A percentile compares a stretch with the other conserved stretches of the same genome.
Evolutionary conservation across 2,888 invertebrate genomes (phyloP).

Genomic region (Limnephilus lunatus): DNA sequence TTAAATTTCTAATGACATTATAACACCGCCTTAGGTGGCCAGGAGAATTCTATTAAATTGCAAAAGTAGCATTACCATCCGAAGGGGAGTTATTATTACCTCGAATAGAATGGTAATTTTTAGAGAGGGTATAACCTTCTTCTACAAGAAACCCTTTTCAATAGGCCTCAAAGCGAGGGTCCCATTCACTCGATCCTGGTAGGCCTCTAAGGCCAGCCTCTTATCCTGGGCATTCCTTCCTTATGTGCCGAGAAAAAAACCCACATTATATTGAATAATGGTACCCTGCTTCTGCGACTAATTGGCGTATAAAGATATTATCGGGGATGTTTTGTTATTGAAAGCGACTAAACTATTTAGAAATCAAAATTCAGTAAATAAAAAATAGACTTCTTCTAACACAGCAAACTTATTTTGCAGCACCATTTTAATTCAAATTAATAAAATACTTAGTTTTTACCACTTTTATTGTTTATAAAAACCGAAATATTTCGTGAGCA

Average conservation of each 20-base stretch:
- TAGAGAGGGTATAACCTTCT: slow-evolving; percentile 24
- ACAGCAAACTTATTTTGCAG: no score
- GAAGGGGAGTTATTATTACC: slow-evolving; percentile 55
- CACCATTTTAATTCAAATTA: no score
- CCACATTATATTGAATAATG: slow-evolving; percentile 49
- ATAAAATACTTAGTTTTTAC: no score
- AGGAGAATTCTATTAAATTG: slow-evolving; percentile 21
- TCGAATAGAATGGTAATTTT: slow-evolving; percentile 56
- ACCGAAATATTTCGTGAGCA: no score
- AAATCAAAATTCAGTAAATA: no score
- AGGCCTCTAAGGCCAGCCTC: slow-evolving; percentile 24
- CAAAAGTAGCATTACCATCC: slow-evolving; percentile 44
- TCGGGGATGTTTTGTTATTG: not conserved
- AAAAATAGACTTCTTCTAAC: no score
- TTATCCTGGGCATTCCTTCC: slow-evolving; percentile 43
- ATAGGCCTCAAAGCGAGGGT: slow-evolving; percentile 31
- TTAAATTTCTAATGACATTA: slow-evolving; percentile 19
- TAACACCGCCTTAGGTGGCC: slow-evolving; percentile 13
- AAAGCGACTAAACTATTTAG: not conserved
- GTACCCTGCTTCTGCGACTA: not conserved
- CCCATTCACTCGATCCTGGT: slow-evolving; percentile 60
- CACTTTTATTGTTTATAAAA: no score
- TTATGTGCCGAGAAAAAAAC: slow-evolving; percentile 47
- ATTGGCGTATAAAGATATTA: slow-evolving; percentile 26
- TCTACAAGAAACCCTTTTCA: slow-evolving; percentile 46